Percentiles rank a stretch among this genome's conserved stretches.
Evolutionary conservation across 2,113 vertebrate species (phyloP).

Genomic region (Chaetodon auriga): DNA sequence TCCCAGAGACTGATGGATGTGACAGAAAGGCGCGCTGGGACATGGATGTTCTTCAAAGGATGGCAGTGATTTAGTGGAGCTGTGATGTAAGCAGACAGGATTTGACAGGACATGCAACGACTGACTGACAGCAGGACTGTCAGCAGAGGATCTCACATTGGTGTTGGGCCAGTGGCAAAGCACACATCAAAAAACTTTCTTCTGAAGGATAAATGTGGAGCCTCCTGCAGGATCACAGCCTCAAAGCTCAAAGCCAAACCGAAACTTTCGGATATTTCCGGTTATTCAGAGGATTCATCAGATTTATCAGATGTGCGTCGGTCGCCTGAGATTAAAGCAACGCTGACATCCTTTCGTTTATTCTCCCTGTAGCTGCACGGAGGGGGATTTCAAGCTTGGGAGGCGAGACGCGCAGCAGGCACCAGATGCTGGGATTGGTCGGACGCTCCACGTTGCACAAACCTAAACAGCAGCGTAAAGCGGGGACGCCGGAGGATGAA

Average conservation of each 20-base stretch:
- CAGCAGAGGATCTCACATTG: conserved; percentile 32
- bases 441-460: conserved; percentile 68
- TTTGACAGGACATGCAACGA: conserved; percentile 24
- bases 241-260: too few relatives aligned
- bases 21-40: conserved; percentile 15
- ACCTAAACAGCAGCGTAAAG: conserved; percentile 76
- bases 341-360: neutral
- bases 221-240: neutral
- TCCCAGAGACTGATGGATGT: conserved; percentile 16
- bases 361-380: neutral
- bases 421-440: conserved; percentile 68
- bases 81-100: conserved; percentile 41
- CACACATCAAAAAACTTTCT: neutral
- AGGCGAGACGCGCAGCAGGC: conserved; percentile 42
- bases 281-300: too few relatives aligned
- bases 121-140: conserved; percentile 19
- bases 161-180: too few relatives aligned
- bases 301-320: neutral
- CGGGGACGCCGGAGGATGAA: conserved; percentile 52
- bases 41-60: conserved; percentile 27
- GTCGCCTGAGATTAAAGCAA: neutral
- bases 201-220: conserved; percentile 3
- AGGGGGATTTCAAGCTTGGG: conserved; percentile 6
- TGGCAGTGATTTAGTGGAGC: conserved; percentile 14
- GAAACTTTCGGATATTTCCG: too few relatives aligned